Evolutionary conservation across 2,113 vertebrate genomes (phyloP), one percentile per base, ranked within the genome.

Genomic region (Heterotis niloticus): DNA sequence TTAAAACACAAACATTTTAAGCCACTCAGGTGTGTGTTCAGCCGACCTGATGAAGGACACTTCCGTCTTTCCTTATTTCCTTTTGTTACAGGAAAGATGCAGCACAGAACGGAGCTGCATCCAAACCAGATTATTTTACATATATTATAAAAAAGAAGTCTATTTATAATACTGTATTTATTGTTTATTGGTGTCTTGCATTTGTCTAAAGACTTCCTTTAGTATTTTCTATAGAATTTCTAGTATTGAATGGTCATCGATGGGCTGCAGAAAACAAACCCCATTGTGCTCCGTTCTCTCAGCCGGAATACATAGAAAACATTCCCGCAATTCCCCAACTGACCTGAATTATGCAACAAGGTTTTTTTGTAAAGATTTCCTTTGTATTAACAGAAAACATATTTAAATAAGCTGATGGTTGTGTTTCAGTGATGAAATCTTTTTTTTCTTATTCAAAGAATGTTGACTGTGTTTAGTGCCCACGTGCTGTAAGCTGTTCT

Each of bases 401-500:
- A 89, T 90, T 90, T 89, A 86, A 81, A 82, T 74, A 81, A 64
- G 20, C 76, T 76, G 54, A 83, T 76, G 34, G 79, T 85, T 83
- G 92, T 92, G 86, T 93, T 90, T 92, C 89, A 90, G 91, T 92
- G 91, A 89, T 92, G 90, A 80, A 86, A 84, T 80, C 78, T 78
- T 69, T 23, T 78, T 84, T 82, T 87, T 85, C 82, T 67, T 76
- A 66, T 86, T 85, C 62, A 51, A 78, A 64, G 57, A 86, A 91
- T 90, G 88, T 90, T 88, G 89, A 93, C 86, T 91, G 91, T 96
- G 92, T 92, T 92, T 93, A 93, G 93, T 95, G 93, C 92, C 93
- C 89, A 89, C 93, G 94, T 95, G 94, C 87, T 93, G 94, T 97
- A 94, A 93, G 90, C 94, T 92, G 93, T 94, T 95, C 89, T 88